Evolutionary conservation across 2,888 invertebrate genomes (phyloP), one percentile per base, ranked within the genome.

Genomic region (Ornithoptera alexandrae): DNA sequence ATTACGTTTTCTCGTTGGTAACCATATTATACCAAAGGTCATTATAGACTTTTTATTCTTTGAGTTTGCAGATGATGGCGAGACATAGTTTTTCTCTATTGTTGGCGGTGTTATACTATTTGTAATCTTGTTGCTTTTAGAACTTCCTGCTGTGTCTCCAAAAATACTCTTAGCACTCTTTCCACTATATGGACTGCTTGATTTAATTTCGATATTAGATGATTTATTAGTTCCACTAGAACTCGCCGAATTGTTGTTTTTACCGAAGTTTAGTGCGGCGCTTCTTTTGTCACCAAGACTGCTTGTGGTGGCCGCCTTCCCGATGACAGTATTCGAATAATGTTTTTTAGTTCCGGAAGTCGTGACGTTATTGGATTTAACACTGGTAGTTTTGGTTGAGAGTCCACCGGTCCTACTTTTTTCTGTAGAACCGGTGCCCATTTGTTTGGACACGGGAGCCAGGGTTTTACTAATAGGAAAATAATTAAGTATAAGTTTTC

Each of bases 11-110:
- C 79, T 86, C 3, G 82, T 82, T 2, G 92, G 92, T 72, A 92
- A 70, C 92, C 91, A 92, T 75, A 92, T 82, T 66, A 92, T 83
- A 3, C 90, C 89, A 64, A 92, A 86, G 20, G 81, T 82, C 7
- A 85, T 73, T 0, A 82, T 75, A 0, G 83, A 75, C 75, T 89
- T 90, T 30, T 74, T 81, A 69, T 70, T 81, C 72, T 86, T 88
- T 1, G 85, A 79, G 20, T 74, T 74, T 63, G 72, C 78, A 59
- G 80, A 84, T 0, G 84, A 78, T 7, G 83, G 72, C 20, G 79
- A 65, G 0, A 78, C 72, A 71, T 85, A 84, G 53, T 75, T 83
- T 76, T 85, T 86, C n/a, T 71, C 71, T 36, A 71, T 46, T 12
- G 65, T 75, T 7, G 72, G 67, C 46, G 57, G 60, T 24, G n/a